Percentiles rank a stretch among this genome's conserved stretches.
phyloP scores from a whole-genome alignment of 1,140 invertebrate species.

The Drosophila asahinai region DNA sequence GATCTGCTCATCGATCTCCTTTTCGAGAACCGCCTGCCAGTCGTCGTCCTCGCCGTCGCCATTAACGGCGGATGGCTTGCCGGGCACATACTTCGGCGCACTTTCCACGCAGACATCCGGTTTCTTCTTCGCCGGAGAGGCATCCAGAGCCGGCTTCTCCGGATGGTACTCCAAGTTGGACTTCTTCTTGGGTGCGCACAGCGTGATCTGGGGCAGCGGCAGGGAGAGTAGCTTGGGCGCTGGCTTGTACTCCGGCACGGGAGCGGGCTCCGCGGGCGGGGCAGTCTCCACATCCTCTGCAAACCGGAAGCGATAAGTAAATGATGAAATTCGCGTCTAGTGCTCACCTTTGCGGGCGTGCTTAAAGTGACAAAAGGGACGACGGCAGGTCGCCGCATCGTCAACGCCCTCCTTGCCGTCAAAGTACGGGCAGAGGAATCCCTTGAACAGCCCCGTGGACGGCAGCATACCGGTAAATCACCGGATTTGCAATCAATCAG shows the following conservation, averaged over 20 bases:
- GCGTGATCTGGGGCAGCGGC: conserved; percentile 63
- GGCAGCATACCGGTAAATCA: conserved; percentile 89
- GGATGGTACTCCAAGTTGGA: conserved; percentile 76
- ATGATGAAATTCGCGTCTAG: not conserved
- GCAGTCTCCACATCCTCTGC: conserved; percentile 65
- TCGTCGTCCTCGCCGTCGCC: conserved; percentile 14
- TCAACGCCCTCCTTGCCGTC: conserved; percentile 85
- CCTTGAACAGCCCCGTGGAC: conserved; percentile 93
- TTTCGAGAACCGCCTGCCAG: conserved; percentile 32
- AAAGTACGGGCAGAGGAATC: conserved; percentile 93
- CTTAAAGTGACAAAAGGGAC: conserved; percentile 95
- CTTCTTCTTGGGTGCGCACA: conserved; percentile 55
- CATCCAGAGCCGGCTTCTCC: conserved; percentile 78
- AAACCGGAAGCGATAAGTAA: conserved; percentile 14
- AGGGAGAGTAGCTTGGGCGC: conserved; percentile 75
- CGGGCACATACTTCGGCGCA: conserved; percentile 85
- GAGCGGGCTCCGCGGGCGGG: conserved; percentile 32
- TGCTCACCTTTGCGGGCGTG: conserved; percentile 90
- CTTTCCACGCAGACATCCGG: conserved; percentile 19
- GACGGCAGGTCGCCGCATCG: conserved; percentile 88
- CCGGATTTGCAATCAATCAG: conserved; percentile 1
- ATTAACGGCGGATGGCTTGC: conserved; percentile 24
- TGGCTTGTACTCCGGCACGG: conserved; percentile 67
- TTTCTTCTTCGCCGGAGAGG: conserved; percentile 64
- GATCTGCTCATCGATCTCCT: conserved; percentile 40